phyloP scores from a whole-genome alignment of 2,888 invertebrate genomes.

The Cosmorhoe ocellata region DNA sequence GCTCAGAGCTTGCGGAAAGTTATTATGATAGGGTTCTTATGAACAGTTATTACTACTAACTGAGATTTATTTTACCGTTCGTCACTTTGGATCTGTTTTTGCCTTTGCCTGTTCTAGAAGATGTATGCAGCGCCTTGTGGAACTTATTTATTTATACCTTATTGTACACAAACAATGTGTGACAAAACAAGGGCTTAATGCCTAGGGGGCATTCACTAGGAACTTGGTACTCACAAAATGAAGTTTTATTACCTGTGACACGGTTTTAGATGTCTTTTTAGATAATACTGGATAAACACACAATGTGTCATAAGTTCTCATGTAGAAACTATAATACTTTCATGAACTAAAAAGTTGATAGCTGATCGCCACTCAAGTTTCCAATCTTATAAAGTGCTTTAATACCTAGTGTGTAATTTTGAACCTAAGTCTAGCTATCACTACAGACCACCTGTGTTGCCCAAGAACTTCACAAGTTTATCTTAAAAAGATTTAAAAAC shows the following conservation, averaged over 20 bases:
- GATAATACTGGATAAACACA: too few relatives aligned
- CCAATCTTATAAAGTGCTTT: constrained; percentile 26
- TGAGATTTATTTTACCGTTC: not conserved
- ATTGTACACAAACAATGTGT: too few relatives aligned
- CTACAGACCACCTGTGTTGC: constrained; percentile 22
- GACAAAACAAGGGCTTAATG: too few relatives aligned
- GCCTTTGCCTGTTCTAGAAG: too few relatives aligned
- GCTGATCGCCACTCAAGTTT: constrained; percentile 15
- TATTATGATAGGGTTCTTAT: not conserved
- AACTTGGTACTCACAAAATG: too few relatives aligned
- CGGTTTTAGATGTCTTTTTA: too few relatives aligned
- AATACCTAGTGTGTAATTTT: constrained; percentile 10
- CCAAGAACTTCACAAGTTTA: not conserved
- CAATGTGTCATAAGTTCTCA: not conserved
- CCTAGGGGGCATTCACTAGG: too few relatives aligned
- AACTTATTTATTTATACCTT: too few relatives aligned
- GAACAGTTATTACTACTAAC: too few relatives aligned
- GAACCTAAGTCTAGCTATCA: constrained; percentile 9
- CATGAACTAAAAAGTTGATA: not conserved
- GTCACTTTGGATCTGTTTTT: too few relatives aligned
- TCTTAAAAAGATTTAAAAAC: constrained; percentile 6
- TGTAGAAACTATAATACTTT: not conserved
- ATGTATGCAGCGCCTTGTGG: too few relatives aligned
- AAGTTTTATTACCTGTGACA: too few relatives aligned
- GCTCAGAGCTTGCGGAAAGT: not conserved